These are phyloP conservation scores for Ictidomys tridecemlineatus DNA, from an alignment of 2,113 vertebrate genomes.

Conservation along the genomic window DNA sequence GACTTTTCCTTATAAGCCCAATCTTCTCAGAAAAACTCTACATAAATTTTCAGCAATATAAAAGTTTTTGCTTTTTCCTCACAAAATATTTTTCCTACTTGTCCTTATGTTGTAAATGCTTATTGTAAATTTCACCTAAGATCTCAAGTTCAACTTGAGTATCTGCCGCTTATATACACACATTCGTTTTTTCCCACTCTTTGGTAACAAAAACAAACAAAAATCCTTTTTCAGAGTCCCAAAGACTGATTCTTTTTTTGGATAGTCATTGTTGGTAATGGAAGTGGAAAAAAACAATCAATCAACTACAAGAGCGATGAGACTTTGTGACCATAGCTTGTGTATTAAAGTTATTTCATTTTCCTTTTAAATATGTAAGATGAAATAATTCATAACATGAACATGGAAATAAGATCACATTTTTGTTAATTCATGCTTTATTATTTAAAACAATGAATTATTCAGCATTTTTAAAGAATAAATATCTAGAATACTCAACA, in stretches of 20 bases:
- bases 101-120: background rate
- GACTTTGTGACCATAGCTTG: background rate
- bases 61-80: conserved; percentile 69
- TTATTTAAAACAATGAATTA: background rate
- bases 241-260: conserved; percentile 62
- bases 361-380: background rate
- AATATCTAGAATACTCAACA: background rate
- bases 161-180: conserved; percentile 57
- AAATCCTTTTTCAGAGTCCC: conserved; percentile 28
- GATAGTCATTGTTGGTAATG: conserved; percentile 18
- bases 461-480: background rate
- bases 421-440: background rate
- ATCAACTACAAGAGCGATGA: background rate
- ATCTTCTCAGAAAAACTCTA: conserved; percentile 79
- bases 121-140: conserved; percentile 50
- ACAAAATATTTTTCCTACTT: conserved; percentile 36
- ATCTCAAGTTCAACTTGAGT: conserved; percentile 60
- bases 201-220: conserved; percentile 75
- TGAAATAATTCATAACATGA: background rate
- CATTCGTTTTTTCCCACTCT: background rate
- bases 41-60: conserved; percentile 78
- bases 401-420: background rate
- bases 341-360: background rate
- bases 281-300: conserved; percentile 33
- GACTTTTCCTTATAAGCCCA: conserved; percentile 88